phyloP scores from a whole-genome alignment of 2,888 invertebrate species.

The Eristalinus sepulchralis region DNA sequence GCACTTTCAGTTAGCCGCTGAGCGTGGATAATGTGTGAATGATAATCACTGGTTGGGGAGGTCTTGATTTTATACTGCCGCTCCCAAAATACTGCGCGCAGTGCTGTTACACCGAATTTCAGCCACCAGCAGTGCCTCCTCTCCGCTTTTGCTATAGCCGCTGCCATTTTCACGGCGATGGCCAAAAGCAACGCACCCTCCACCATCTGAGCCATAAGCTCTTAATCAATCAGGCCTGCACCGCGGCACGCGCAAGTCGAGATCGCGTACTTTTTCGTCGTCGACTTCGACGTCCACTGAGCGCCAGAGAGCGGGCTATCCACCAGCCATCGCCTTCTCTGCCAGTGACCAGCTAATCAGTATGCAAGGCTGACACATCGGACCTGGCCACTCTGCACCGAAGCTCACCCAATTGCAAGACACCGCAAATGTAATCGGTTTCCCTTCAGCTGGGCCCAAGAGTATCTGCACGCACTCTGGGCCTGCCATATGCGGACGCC shows the following conservation, averaged over 20 bases:
- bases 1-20: slow-evolving; percentile 74
- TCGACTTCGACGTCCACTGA: slow-evolving; percentile 21
- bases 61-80: slow-evolving; percentile 81
- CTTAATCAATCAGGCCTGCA: slow-evolving; percentile 55
- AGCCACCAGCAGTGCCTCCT: slow-evolving; percentile 32
- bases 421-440: slow-evolving; percentile 43
- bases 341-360: slow-evolving; percentile 42
- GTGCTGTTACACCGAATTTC: slow-evolving; percentile 41
- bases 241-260: slow-evolving; percentile 11
- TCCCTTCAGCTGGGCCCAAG: slow-evolving; percentile 46
- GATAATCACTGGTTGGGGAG: slow-evolving; percentile 79
- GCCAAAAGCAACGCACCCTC: slow-evolving; percentile 51
- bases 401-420: slow-evolving; percentile 62
- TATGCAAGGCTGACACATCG: slow-evolving; percentile 37
- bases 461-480: slow-evolving; percentile 41
- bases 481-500: slow-evolving; percentile 44
- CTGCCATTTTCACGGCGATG: slow-evolving; percentile 45
- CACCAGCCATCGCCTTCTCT: background rate
- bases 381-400: slow-evolving; percentile 33
- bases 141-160: slow-evolving; percentile 29
- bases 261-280: slow-evolving; percentile 42
- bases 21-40: slow-evolving; percentile 80
- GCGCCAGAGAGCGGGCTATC: slow-evolving; percentile 11
- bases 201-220: slow-evolving; percentile 9
- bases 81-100: slow-evolving; percentile 76